A percentile compares a stretch with the other conserved stretches of the same genome.
These are phyloP conservation scores for Ctena decussata DNA, from an alignment of 2,888 invertebrate genomes.

Conservation along the genomic window DNA sequence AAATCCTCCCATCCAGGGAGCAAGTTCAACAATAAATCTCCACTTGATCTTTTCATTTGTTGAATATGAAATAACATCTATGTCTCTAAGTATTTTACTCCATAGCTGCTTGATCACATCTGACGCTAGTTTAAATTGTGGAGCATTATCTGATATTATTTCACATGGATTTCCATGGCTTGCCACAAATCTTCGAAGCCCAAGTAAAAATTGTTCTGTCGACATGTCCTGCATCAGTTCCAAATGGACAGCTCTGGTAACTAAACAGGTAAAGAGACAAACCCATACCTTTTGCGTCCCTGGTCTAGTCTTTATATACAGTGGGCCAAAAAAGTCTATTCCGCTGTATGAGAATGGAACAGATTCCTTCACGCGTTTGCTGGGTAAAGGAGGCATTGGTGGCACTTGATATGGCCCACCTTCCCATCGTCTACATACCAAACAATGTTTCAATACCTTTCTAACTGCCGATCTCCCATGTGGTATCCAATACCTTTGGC, in stretches of 20 bases:
- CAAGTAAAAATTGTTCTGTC: no score
- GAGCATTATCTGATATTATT: no score
- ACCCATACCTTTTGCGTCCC: no score
- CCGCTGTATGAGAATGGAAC: neutral
- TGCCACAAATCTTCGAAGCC: no score
- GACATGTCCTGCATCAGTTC: no score
- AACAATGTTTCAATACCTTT: neutral
- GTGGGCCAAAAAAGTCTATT: neutral
- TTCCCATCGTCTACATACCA: neutral
- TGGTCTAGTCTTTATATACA: no score
- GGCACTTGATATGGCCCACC: no score
- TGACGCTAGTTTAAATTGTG: no score
- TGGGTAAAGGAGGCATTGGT: neutral
- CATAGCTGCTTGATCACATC: no score
- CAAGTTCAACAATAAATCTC: conserved; percentile 1
- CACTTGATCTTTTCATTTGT: neutral
- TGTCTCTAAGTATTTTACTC: neutral
- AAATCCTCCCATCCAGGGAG: conserved; percentile 20
- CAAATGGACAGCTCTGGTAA: no score
- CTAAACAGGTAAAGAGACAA: no score
- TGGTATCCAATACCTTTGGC: neutral
- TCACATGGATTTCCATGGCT: no score
- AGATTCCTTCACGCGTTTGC: neutral
- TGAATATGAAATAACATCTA: neutral
- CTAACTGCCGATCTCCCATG: neutral